Percentiles rank a stretch among this genome's conserved stretches.
Evolutionary conservation across 1,140 invertebrate genomes (phyloP).

Genomic region (Hyposmocoma kahamanoa): DNA sequence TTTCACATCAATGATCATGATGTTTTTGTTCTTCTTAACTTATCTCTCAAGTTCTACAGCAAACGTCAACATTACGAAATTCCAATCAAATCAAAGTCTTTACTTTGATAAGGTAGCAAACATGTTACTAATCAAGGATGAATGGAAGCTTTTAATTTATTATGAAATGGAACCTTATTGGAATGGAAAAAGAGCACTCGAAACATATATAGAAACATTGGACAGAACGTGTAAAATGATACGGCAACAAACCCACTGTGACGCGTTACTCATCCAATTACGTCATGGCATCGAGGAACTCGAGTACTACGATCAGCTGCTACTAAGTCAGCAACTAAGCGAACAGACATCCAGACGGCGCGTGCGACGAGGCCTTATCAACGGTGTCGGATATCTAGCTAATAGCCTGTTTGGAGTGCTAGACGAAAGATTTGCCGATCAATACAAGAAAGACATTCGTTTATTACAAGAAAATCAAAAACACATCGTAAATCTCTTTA

Average conservation of each 20-base stretch:
- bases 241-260: not conserved
- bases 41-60: not conserved
- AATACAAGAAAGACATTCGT: constrained; percentile 4
- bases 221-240: not conserved
- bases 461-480: constrained; percentile 3
- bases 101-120: not conserved
- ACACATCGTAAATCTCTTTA: not conserved
- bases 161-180: constrained; percentile 6
- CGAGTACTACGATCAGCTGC: constrained; percentile 4
- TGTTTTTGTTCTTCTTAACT: not conserved
- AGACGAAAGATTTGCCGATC: constrained; percentile 3
- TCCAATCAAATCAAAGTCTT: not conserved
- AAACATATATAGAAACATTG: not conserved
- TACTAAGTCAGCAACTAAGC: constrained; percentile 1
- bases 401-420: constrained; percentile 6
- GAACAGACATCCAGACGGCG: not conserved
- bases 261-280: not conserved
- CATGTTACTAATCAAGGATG: constrained; percentile 1
- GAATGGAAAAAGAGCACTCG: not conserved
- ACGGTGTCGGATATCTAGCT: not conserved
- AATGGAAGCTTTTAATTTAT: constrained; percentile 2
- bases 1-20: not conserved
- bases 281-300: constrained; percentile 1
- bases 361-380: not conserved
- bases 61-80: not conserved